Percentiles rank a stretch among this genome's conserved stretches.
phyloP scores from a whole-genome alignment of 2,113 vertebrate species.

The Neolamprologus longior region DNA sequence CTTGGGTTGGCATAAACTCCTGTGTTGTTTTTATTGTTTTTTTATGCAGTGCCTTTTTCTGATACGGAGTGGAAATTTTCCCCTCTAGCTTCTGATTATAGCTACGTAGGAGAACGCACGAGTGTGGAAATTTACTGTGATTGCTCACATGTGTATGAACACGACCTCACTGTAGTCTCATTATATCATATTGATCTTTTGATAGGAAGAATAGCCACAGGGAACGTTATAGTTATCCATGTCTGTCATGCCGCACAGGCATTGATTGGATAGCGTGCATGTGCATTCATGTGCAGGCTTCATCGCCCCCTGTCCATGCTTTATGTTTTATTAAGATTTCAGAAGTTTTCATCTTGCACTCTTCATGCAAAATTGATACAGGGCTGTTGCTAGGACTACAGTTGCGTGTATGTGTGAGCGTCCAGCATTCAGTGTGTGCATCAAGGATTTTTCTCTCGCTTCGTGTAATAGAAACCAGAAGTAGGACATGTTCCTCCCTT shows the following conservation, averaged over 20 bases:
- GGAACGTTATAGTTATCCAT: not conserved
- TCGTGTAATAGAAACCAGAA: not conserved
- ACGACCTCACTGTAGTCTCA: not conserved
- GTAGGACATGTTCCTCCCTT: not conserved
- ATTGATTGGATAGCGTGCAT: not conserved
- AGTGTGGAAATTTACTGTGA: conserved; percentile 7
- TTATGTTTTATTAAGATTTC: not conserved
- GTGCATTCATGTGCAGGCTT: not conserved
- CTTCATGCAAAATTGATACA: not conserved
- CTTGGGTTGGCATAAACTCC: not conserved
- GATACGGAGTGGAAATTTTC: not conserved
- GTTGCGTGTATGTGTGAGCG: not conserved
- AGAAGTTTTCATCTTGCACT: not conserved
- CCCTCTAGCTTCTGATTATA: not conserved
- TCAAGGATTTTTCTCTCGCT: not conserved
- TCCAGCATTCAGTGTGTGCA: not conserved
- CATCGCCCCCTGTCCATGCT: not conserved
- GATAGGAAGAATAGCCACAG: not conserved
- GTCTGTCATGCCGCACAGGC: not conserved
- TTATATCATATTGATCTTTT: conserved; percentile 35
- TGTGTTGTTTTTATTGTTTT: not conserved
- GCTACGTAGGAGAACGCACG: not conserved
- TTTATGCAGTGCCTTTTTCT: not conserved
- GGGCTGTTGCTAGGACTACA: not conserved
- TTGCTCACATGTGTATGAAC: not conserved